phyloP scores from a whole-genome alignment of 2,888 invertebrate genomes.

The Dryococelus australis region DNA sequence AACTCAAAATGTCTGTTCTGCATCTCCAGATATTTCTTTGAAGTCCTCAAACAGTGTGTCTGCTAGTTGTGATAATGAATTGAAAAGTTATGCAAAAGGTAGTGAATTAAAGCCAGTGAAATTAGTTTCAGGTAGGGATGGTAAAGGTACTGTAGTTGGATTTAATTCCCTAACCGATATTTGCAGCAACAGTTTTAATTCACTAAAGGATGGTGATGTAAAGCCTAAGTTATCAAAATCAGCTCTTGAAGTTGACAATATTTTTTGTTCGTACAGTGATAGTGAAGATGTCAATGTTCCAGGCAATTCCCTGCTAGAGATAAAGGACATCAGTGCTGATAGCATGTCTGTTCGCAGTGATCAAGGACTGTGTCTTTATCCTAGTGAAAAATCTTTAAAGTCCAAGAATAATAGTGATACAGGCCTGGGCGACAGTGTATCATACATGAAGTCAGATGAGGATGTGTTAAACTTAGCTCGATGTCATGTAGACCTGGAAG shows the following conservation, averaged over 20 bases:
- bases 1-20: not conserved
- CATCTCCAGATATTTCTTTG: not conserved
- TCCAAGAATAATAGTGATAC: not conserved
- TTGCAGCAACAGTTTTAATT: not conserved
- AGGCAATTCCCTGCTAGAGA: not conserved
- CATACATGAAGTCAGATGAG: not conserved
- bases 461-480: not conserved
- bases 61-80: not conserved
- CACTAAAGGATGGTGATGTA: not conserved
- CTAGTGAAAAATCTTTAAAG: not conserved
- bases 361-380: not conserved
- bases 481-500: not conserved
- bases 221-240: not conserved
- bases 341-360: constrained; percentile 9
- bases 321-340: not conserved
- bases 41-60: not conserved
- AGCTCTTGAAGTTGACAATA: not conserved
- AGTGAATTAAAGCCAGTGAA: not conserved
- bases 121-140: not conserved
- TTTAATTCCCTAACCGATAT: not conserved
- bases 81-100: not conserved
- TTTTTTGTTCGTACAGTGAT: not conserved
- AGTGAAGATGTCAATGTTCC: constrained; percentile 10
- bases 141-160: not conserved
- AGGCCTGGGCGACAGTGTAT: not conserved